Evolutionary conservation across 2,888 invertebrate genomes (phyloP), one percentile per base, ranked within the genome.

Genomic region (Rhagonycha fulva): DNA sequence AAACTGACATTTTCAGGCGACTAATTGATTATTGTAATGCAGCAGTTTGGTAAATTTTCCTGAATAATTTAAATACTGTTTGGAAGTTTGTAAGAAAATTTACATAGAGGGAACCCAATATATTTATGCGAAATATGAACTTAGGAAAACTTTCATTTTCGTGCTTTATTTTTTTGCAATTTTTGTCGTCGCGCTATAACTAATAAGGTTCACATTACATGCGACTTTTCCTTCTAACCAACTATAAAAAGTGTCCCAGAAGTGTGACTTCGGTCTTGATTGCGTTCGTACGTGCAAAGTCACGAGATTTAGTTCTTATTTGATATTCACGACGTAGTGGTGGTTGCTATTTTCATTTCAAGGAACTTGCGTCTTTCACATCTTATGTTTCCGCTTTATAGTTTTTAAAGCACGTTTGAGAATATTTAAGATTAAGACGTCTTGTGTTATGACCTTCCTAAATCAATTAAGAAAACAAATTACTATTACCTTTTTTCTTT

Each of bases 341-440:
- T 70, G 74, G 75, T 76, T 77, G 75, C 76, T 79, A 81, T 79
- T 80, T 82, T 81, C 80, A 76, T 78, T 81, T 76, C 76, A 77
- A 74, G 76, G 77, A 73, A 73, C 76, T 79, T 78, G 79, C 80
- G 78, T 80, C 80, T 81, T 78, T 79, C 80, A 80, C 81, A 81
- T 80, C 79, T 76, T 78, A 76, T 71, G 78, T 76, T 73, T 76
- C 77, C 77, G 76, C 77, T 82, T 82, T 82, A 82, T 80, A 78
- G 79, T 77, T 82, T 82, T 82, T 76, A 79, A 74, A 75, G 77
- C 71, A 74, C 81, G 75, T 78, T 68, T 30, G 80, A 79, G 79
- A 75, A 80, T 81, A 80, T 81, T 81, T 80, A 81, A 77, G 76
- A 71, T 76, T 80, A 71, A 78, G 75, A 74, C 73, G 71, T 72